Base-by-base conservation (phyloP, 2,797 vertebrate species). In the Danio aesculapii region DNA sequence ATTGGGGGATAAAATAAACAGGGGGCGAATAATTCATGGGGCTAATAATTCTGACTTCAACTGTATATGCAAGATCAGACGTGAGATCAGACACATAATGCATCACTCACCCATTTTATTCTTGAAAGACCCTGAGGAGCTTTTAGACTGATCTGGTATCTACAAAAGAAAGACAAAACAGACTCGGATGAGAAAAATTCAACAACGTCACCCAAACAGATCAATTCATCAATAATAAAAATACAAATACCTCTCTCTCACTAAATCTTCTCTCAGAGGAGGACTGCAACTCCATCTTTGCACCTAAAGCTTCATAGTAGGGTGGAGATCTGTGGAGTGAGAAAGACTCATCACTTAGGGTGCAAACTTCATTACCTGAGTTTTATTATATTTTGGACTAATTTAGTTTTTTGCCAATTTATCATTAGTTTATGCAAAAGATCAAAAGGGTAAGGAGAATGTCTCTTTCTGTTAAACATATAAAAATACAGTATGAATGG, bases 21-120 rank as follows among this genome's bases (percentile, higher is more conserved):
- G n/a, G n/a, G n/a, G n/a, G n/a, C n/a, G n/a, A n/a, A n/a, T n/a
- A n/a, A n/a, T n/a, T n/a, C n/a, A n/a, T n/a, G n/a, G n/a, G n/a
- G n/a, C n/a, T n/a, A n/a, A n/a, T n/a, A n/a, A n/a, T n/a, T n/a
- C n/a, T n/a, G n/a, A n/a, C n/a, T n/a, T n/a, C n/a, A n/a, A n/a
- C n/a, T n/a, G n/a, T n/a, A n/a, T n/a, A n/a, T n/a, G n/a, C n/a
- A n/a, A n/a, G n/a, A n/a, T n/a, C n/a, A n/a, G n/a, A n/a, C n/a
- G n/a, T n/a, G n/a, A n/a, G 14, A 52, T 41, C 16, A 49, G 44
- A 74, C 19, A 2, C 44, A 57, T 47, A n/a, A 57, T 19, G 13
- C 8, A 79, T 8, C 39, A 89, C 90, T 88, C 84, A 94, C 95
- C 93, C 84, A 93, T 92, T 90, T 93, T 94, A 82, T 91, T 93